These are phyloP conservation scores for Pomatorhinus ruficollis DNA, from an alignment of 2,113 vertebrate species.

Conservation along the genomic window DNA sequence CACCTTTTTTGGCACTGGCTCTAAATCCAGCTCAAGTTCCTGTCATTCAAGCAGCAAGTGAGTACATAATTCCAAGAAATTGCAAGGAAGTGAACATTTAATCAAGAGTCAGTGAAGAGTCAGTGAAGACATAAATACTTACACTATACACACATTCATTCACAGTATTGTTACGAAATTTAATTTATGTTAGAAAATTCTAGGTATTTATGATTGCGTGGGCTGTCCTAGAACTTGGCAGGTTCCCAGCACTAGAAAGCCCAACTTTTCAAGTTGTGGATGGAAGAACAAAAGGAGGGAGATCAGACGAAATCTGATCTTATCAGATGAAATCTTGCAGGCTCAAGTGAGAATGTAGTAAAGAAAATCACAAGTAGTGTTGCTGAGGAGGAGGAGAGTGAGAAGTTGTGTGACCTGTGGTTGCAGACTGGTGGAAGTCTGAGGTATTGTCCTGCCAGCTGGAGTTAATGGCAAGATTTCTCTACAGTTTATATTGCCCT, in stretches of 20 bases:
- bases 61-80: conserved; percentile 53
- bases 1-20: conserved; percentile 33
- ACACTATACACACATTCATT: background rate
- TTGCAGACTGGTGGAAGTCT: background rate
- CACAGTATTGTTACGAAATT: background rate
- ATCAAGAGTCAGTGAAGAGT: background rate
- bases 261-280: background rate
- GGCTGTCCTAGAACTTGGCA: background rate
- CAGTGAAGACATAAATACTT: background rate
- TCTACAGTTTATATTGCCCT: background rate
- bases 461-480: background rate
- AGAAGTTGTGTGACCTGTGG: background rate
- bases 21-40: conserved; percentile 47
- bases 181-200: background rate
- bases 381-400: background rate
- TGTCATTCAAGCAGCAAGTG: conserved; percentile 74
- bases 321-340: background rate
- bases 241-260: background rate
- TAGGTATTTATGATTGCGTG: background rate
- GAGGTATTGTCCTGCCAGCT: background rate
- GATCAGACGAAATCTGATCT: background rate
- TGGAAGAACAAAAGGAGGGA: background rate
- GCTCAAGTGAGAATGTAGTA: background rate
- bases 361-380: background rate
- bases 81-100: background rate